These are phyloP conservation scores for Sebastes kiyomatsui DNA, from an alignment of 2,797 vertebrate genomes.

Conservation along the genomic window DNA sequence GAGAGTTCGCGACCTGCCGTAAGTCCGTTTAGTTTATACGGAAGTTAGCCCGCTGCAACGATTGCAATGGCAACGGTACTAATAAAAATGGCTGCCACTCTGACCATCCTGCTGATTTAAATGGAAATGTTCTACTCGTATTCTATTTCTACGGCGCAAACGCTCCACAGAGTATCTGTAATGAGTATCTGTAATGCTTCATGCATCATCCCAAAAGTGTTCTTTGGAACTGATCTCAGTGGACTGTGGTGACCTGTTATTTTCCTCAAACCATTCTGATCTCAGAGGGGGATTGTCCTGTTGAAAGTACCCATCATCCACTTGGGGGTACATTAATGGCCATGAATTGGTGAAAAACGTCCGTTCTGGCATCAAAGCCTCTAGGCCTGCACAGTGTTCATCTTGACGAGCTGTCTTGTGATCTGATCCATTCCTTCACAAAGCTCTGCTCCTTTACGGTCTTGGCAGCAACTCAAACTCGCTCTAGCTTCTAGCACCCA, in stretches of 20 bases:
- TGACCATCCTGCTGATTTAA: no score
- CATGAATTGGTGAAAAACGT: not conserved
- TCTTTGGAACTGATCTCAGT: not conserved
- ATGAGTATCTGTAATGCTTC: not conserved
- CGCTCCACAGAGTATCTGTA: not conserved
- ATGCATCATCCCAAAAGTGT: not conserved
- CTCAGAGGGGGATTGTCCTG: not conserved
- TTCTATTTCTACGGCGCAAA: not conserved
- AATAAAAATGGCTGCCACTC: no score
- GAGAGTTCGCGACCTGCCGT: no score
- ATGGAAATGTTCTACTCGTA: no score
- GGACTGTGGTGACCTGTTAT: not conserved
- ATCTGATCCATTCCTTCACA: not conserved
- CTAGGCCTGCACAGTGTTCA: not conserved
- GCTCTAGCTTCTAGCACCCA: not conserved
- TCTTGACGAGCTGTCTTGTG: not conserved
- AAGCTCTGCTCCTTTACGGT: not conserved
- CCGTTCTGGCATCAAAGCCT: not conserved
- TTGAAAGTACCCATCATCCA: not conserved
- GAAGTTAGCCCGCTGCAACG: no score
- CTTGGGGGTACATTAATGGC: not conserved
- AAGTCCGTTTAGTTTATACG: no score
- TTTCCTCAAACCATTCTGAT: not conserved
- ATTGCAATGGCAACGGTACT: no score
- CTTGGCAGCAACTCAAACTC: not conserved